A percentile compares a stretch with the other conserved stretches of the same genome.
phyloP scores from a whole-genome alignment of 2,113 vertebrate species.

The Petrocephalus zakoni region DNA sequence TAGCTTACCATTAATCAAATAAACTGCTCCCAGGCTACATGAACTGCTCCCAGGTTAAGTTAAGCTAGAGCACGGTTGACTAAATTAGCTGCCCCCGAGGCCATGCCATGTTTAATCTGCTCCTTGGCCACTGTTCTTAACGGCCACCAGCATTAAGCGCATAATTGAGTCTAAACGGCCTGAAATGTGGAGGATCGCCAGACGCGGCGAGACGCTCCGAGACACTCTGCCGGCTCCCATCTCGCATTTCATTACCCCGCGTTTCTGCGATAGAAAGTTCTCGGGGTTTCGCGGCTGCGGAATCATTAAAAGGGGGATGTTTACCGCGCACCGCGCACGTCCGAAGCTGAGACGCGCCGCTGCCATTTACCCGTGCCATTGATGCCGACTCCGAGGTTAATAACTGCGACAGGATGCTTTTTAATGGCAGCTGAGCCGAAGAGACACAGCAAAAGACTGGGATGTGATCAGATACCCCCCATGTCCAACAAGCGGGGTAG shows the following conservation, averaged over 20 bases:
- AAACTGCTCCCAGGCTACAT: neutral
- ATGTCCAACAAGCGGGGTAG: constrained; percentile 13
- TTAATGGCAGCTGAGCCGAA: neutral
- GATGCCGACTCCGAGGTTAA: neutral
- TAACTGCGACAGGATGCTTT: neutral
- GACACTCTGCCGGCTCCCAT: neutral
- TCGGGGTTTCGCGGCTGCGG: neutral
- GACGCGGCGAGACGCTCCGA: neutral
- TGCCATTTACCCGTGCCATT: neutral
- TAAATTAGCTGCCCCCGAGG: neutral
- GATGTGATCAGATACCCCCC: constrained; percentile 8
- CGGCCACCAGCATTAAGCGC: neutral
- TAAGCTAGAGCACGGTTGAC: neutral
- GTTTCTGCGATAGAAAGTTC: neutral
- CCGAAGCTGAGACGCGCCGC: neutral
- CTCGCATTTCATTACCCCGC: neutral
- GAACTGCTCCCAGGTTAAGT: neutral
- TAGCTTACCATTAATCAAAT: neutral
- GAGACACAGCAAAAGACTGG: neutral
- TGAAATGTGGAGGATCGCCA: neutral
- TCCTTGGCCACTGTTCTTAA: neutral
- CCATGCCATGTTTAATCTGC: neutral
- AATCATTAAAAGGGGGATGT: neutral
- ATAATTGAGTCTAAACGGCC: neutral
- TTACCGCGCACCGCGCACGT: neutral